Percentiles rank a stretch among this genome's conserved stretches.
Conservation (phyloP, 2,888 invertebrate species). For the Argynnis bischoffii region DNA sequence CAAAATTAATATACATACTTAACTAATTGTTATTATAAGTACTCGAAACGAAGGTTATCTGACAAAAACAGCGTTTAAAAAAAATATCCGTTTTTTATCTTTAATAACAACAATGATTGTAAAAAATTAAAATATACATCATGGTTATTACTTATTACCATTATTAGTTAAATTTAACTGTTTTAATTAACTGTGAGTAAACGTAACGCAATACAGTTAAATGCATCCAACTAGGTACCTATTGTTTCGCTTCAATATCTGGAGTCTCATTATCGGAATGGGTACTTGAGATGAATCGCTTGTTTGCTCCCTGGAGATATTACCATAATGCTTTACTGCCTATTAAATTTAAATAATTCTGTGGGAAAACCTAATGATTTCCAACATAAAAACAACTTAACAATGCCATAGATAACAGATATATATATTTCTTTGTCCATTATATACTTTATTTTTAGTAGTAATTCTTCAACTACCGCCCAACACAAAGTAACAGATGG, state of each 20-base stretch:
- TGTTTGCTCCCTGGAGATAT: slow-evolving; percentile 27
- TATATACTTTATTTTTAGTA: background rate
- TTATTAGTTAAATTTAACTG: slow-evolving; percentile 9
- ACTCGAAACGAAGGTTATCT: too few species aligned
- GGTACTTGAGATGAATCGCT: slow-evolving; percentile 31
- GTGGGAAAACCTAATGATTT: background rate
- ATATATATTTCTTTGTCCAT: background rate
- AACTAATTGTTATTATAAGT: background rate
- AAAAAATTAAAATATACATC: too few species aligned
- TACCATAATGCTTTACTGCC: slow-evolving; percentile 25
- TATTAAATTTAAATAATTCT: slow-evolving; percentile 8
- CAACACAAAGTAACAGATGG: too few species aligned
- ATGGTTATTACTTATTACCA: background rate
- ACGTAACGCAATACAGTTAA: background rate
- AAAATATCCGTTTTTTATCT: too few species aligned
- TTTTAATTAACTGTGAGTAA: slow-evolving; percentile 1
- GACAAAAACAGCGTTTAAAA: too few species aligned
- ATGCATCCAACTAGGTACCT: background rate
- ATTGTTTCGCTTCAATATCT: slow-evolving; percentile 30
- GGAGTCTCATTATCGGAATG: slow-evolving; percentile 29
- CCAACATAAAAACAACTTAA: background rate
- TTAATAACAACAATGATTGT: too few species aligned
- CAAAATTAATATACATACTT: slow-evolving; percentile 1
- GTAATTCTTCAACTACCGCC: background rate
- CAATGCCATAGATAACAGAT: background rate